Conservation (phyloP, 2,888 invertebrate genomes). For the Cheilosia variabilis region DNA sequence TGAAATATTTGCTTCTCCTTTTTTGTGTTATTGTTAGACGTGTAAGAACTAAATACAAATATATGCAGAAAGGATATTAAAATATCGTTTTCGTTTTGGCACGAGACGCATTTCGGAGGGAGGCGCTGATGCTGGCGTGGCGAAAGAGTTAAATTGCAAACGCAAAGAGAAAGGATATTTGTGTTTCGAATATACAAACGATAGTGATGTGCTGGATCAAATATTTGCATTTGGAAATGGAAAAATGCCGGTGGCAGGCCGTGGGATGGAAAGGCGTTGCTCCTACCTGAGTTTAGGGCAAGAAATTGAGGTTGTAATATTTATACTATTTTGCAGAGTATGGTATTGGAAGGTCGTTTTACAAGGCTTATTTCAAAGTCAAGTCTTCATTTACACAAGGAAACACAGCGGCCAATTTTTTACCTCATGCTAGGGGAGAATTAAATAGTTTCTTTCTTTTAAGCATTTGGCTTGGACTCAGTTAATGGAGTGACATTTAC, state of each 20-base stretch:
- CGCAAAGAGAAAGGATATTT: conserved; percentile 57
- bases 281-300: neutral
- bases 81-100: conserved; percentile 61
- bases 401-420: too few relatives aligned
- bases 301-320: too few relatives aligned
- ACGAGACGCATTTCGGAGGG: conserved; percentile 3
- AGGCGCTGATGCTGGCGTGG: neutral
- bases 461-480: too few relatives aligned
- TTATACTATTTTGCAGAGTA: too few relatives aligned
- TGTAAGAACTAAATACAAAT: conserved; percentile 63
- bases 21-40: conserved; percentile 34
- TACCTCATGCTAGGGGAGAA: too few relatives aligned
- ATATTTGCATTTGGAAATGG: conserved; percentile 71
- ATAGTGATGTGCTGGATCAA: conserved; percentile 56
- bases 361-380: too few relatives aligned
- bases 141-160: conserved; percentile 51
- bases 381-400: too few relatives aligned
- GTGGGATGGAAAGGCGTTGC: neutral
- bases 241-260: neutral
- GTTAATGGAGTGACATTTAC: too few relatives aligned
- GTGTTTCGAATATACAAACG: conserved; percentile 19
- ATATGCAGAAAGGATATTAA: conserved; percentile 69
- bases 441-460: too few relatives aligned
- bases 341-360: too few relatives aligned
- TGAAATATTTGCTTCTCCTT: conserved; percentile 59